Percentiles rank a stretch among this genome's conserved stretches.
Conservation (phyloP, 2,888 invertebrate species). For the Ephialtes manifestator region DNA sequence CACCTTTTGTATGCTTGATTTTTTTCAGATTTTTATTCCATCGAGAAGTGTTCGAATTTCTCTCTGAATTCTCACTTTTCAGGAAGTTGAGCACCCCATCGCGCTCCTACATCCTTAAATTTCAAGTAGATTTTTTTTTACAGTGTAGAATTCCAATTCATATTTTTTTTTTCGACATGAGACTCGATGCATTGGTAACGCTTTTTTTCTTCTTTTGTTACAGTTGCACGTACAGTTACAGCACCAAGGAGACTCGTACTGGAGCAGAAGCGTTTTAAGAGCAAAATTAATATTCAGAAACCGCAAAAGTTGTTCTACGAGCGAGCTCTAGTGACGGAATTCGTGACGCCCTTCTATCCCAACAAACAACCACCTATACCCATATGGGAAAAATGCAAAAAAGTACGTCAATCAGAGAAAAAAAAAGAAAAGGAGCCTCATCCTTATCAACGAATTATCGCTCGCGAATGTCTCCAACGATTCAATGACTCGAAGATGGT, state of each 20-base stretch:
- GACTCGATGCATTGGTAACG: not conserved
- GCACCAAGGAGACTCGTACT: conserved; percentile 77
- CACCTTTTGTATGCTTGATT: too few relatives aligned
- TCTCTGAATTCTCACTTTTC: too few relatives aligned
- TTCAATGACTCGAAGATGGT: conserved; percentile 91
- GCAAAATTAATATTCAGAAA: conserved; percentile 92
- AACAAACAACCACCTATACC: conserved; percentile 81
- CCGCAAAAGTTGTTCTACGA: conserved; percentile 91
- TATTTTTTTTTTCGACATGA: not conserved
- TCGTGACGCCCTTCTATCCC: conserved; percentile 89
- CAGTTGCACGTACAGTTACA: conserved; percentile 78
- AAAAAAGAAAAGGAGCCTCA: conserved; percentile 85
- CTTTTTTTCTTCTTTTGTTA: conserved; percentile 71
- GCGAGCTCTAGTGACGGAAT: conserved; percentile 89
- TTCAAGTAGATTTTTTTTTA: too few relatives aligned
- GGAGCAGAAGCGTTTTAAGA: conserved; percentile 89
- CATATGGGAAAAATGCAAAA: conserved; percentile 87
- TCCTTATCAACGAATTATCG: conserved; percentile 91
- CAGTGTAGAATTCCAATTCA: too few relatives aligned
- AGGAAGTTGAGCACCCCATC: too few relatives aligned
- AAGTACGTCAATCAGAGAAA: conserved; percentile 73
- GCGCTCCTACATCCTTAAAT: too few relatives aligned
- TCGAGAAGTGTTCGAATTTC: too few relatives aligned
- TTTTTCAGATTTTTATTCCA: too few relatives aligned
- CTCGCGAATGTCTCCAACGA: conserved; percentile 90